Base-by-base conservation (phyloP, 2,888 invertebrate genomes). In the Amiota minor region DNA sequence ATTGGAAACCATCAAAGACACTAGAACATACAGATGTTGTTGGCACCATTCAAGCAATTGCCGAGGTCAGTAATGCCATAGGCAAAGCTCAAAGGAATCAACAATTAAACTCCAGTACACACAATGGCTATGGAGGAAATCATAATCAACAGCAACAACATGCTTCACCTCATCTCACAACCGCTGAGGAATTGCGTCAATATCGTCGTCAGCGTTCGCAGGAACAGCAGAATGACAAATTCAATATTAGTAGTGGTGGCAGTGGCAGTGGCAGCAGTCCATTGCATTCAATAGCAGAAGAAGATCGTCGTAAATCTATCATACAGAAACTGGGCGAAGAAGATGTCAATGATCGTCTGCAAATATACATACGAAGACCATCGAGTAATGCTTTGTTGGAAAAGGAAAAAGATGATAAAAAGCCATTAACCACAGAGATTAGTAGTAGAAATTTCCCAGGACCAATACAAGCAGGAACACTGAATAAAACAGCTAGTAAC, bases 21-120 rank as follows among this genome's bases (percentile, higher is more conserved):
- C 92, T 95, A 65, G 96, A 96, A 86, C 94, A 94, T 89, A 93
- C 94, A 6, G 96, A 96, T 89, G 95, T 96, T 50, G 95, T 96
- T 79, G 92, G 94, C 76, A 94, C 96, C 65, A 94, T 97, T 92
- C 96, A 96, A 90, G 93, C 95, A 53, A 95, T 97, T 72, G 96
- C 96, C 2, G 89, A 89, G 80, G 87, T 83, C 50, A 83, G 83
- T 72, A 85, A 80, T 67, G 79, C 79, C 55, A 79, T 81, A 88
- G 96, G 96, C 85, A 94, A 93, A 88, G 92, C 94, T 10, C 95
- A 95, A 91, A 92, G 95, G 87, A 94, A 96, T 86, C 95, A 93
- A 9, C 93, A 91, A 75, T 86, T 93, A 45, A 93, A 93, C 86
- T 92, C 16, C 59, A 59, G n/a, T 23, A 56, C 69, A 50, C 16